Evolutionary conservation across 1,140 invertebrate genomes (phyloP).

Genomic region (Camponotus pennsylvanicus): DNA sequence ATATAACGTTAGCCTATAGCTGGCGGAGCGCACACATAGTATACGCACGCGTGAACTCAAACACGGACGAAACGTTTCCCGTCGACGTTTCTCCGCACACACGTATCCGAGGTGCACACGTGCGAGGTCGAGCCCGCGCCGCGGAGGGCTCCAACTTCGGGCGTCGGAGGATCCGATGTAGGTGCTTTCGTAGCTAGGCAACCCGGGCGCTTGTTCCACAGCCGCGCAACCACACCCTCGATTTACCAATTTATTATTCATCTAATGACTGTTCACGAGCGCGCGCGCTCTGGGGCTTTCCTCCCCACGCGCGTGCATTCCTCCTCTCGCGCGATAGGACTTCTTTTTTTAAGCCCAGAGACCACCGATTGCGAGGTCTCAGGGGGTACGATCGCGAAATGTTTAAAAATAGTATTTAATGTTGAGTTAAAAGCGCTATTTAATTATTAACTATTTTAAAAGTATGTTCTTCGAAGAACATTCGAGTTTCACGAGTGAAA

Average conservation of each 20-base stretch:
- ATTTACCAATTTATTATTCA: slow-evolving; percentile 83
- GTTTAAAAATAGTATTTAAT: no score
- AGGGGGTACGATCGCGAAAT: not conserved
- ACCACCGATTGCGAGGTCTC: not conserved
- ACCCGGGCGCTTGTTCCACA: slow-evolving; percentile 79
- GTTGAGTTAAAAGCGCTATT: no score
- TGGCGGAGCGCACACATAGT: slow-evolving; percentile 2
- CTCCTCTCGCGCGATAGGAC: slow-evolving; percentile 27
- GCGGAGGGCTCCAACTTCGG: slow-evolving; percentile 50
- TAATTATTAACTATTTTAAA: no score
- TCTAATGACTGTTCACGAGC: slow-evolving; percentile 73
- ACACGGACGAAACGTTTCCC: not conserved
- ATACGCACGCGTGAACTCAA: not conserved
- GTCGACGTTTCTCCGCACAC: slow-evolving; percentile 16
- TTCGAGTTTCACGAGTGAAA: no score
- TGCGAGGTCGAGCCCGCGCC: slow-evolving; percentile 34
- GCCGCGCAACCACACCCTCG: slow-evolving; percentile 80
- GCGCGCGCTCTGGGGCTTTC: not conserved
- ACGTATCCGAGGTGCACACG: slow-evolving; percentile 47
- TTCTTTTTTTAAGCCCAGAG: not conserved
- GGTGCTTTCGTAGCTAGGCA: slow-evolving; percentile 81
- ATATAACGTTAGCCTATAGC: slow-evolving; percentile 76
- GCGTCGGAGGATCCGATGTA: slow-evolving; percentile 74
- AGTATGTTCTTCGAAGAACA: no score
- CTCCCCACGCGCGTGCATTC: not conserved